Evolutionary conservation across 2,113 vertebrate genomes (phyloP).

Genomic region (Setophaga petechia): DNA sequence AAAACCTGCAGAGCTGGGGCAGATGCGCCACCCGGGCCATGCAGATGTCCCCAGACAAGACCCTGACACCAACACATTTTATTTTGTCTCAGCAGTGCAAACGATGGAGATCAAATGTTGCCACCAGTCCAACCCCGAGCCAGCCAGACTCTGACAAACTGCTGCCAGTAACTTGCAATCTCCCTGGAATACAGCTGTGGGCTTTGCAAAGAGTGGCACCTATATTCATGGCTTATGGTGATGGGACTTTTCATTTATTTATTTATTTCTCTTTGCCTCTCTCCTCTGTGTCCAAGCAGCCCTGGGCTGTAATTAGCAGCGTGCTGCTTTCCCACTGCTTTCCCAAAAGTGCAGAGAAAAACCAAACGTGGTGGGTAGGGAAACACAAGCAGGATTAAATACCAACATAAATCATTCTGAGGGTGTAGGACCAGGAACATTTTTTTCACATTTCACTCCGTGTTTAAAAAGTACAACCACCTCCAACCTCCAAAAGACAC

Average conservation of each 20-base stretch:
- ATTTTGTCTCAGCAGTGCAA: not conserved
- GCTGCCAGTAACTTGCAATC: not conserved
- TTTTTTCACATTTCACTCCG: constrained; percentile 28
- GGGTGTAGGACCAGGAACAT: not conserved
- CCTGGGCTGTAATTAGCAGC: not conserved
- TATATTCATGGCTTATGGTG: not conserved
- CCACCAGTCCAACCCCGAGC: not conserved
- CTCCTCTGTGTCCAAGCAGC: not conserved
- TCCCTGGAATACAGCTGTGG: not conserved
- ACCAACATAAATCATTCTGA: not conserved
- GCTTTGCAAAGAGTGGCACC: not conserved
- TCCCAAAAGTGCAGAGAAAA: not conserved
- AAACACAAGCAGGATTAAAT: not conserved
- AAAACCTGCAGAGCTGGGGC: fast-evolving
- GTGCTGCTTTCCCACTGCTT: not conserved
- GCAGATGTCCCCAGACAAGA: not conserved
- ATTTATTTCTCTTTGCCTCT: not conserved
- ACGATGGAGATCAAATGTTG: not conserved
- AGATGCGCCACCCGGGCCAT: fast-evolving
- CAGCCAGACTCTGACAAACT: not conserved
- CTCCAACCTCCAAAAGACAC: constrained; percentile 22
- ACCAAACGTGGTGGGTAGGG: not conserved
- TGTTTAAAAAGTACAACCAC: constrained; percentile 29
- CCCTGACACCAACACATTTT: fast-evolving
- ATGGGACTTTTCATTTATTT: not conserved